Evolutionary conservation across 2,113 vertebrate species (phyloP).

Genomic region (Actenoides hombroni): DNA sequence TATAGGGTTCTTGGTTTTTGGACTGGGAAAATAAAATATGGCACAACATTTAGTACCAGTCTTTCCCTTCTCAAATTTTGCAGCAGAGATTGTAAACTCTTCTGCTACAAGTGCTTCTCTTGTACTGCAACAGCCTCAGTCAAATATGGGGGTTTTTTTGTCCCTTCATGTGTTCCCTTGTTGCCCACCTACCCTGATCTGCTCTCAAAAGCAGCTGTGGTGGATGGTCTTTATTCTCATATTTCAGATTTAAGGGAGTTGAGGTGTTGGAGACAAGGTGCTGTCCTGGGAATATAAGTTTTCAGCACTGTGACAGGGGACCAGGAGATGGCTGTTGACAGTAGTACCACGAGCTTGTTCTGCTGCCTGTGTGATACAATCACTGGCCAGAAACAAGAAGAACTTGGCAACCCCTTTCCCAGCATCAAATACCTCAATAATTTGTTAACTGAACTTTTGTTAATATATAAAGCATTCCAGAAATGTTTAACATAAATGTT

Average conservation of each 20-base stretch:
- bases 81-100: not conserved
- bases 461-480: not conserved
- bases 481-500: not conserved
- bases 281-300: not conserved
- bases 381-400: not conserved
- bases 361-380: not conserved
- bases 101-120: fast-evolving
- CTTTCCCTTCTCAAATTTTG: not conserved
- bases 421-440: fast-evolving
- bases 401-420: not conserved
- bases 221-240: not conserved
- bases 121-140: not conserved
- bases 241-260: not conserved
- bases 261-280: not conserved
- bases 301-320: conserved; percentile 9
- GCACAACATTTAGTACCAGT: not conserved
- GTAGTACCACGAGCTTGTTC: fast-evolving
- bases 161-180: not conserved
- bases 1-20: not conserved
- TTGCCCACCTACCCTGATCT: not conserved
- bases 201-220: not conserved
- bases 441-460: not conserved
- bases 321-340: not conserved
- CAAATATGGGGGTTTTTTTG: not conserved
- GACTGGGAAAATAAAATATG: not conserved